A percentile compares a stretch with the other conserved stretches of the same genome.
phyloP scores from a whole-genome alignment of 2,797 vertebrate species.

The Hemibagrus guttatus region DNA sequence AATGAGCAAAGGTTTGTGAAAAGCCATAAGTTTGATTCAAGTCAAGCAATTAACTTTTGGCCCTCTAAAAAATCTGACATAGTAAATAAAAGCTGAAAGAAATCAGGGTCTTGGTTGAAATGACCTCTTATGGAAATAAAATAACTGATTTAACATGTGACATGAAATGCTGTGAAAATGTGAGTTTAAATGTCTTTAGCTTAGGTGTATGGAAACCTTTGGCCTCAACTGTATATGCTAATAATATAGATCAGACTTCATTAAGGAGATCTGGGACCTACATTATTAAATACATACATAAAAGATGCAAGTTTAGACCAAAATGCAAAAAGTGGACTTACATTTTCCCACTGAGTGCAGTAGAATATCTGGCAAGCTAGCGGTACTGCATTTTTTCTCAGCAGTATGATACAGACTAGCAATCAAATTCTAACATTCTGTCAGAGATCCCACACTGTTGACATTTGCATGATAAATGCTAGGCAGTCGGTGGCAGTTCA shows the following conservation, averaged over 20 bases:
- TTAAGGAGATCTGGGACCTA: neutral
- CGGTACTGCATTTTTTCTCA: neutral
- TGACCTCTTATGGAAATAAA: neutral
- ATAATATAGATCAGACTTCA: neutral
- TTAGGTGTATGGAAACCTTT: neutral
- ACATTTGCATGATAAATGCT: constrained; percentile 9
- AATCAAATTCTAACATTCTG: constrained; percentile 10
- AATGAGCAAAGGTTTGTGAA: neutral
- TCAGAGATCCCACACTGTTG: constrained; percentile 14
- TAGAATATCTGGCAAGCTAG: neutral
- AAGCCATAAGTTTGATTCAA: neutral
- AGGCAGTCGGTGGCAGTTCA: neutral
- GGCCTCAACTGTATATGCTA: neutral
- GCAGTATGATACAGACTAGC: neutral
- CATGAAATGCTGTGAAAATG: neutral
- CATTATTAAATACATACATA: neutral
- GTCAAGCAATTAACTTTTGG: neutral
- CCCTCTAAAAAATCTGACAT: neutral
- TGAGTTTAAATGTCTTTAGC: neutral
- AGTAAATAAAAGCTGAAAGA: neutral
- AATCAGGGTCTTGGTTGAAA: neutral
- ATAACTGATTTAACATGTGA: neutral
- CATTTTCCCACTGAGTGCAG: neutral
- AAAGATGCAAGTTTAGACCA: neutral
- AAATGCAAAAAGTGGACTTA: neutral